phyloP scores from a whole-genome alignment of 2,113 vertebrate species.

The Catharus fuscescens region DNA sequence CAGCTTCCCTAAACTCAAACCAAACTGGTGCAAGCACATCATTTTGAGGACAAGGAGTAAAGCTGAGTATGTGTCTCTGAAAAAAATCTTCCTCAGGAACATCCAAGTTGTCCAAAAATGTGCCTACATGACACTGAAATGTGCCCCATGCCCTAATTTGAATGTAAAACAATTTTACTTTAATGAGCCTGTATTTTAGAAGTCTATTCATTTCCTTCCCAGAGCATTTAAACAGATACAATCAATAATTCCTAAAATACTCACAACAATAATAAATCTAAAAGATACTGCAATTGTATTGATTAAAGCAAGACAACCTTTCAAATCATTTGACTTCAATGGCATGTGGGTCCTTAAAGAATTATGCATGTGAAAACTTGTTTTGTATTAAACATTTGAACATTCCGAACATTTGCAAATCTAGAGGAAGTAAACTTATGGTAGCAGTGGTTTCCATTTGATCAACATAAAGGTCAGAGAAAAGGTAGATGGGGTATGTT shows the following conservation, averaged over 20 bases:
- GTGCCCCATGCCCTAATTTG: not conserved
- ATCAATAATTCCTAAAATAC: conserved; percentile 26
- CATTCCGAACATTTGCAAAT: not conserved
- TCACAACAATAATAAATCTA: not conserved
- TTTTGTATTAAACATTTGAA: not conserved
- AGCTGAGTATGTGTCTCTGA: not conserved
- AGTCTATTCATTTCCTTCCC: not conserved
- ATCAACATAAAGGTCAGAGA: conserved; percentile 23
- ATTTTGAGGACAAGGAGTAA: not conserved
- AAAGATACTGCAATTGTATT: not conserved
- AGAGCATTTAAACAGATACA: not conserved
- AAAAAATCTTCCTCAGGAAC: not conserved
- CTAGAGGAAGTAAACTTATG: not conserved
- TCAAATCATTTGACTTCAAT: not conserved
- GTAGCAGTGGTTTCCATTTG: not conserved
- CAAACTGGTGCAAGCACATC: not conserved
- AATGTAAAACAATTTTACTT: not conserved
- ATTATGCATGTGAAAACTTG: not conserved
- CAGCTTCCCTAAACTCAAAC: not conserved
- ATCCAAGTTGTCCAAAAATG: not conserved
- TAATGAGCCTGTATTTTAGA: not conserved
- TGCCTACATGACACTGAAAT: not conserved
- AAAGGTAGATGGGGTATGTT: not conserved
- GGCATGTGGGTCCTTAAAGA: not conserved
- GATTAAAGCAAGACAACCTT: not conserved